Base-by-base conservation (phyloP, 2,113 vertebrate species). In the Eurypyga helias region DNA sequence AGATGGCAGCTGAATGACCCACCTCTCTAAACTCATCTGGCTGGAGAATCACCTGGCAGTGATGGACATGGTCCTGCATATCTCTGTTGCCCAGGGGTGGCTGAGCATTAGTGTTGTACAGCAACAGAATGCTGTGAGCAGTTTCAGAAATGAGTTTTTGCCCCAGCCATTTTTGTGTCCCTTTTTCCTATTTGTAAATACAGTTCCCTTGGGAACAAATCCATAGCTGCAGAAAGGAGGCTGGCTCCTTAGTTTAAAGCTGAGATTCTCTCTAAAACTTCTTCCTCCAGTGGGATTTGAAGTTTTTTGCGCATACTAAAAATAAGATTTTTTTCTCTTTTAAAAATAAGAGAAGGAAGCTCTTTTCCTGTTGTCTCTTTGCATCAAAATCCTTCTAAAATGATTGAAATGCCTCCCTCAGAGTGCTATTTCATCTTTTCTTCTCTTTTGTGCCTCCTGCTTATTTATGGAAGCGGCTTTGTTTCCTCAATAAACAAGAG, bases 401-500 rank as follows among this genome's bases (percentile, higher is more conserved):
- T 75, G 23, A 93, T 83, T 58, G 67, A 73, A 94, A 86, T 14
- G 25, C 36, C 67, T 90, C 76, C 41, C 64, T 92, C 26, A 4
- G 84, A 77, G 60, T 64, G 46, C 41, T 54, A 6, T 85, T 93
- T 83, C 51, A 62, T 93, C 64, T 88, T 46, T 51, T 54, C 66
- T 83, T 79, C 46, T 83, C 66, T 92, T 95, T 88, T 90, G 82
- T 94, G 79, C 58, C 71, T 88, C 82, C 46, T 65, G n/a, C 69
- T 92, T 94, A 78, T 94, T 96, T 95, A 71, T 83, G 90, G 85
- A 83, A 91, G 85, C 36, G 75, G 67, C 29, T 94, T 94, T 95
- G 71, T 81, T 95, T 93, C 83, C 71, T 94, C 87, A 83, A 9
- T 83, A 94, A 91, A 88, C 87, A 90, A 83, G 43, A 78, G 46